Conservation (phyloP, 2,113 vertebrate species). For the Polypterus bichir region DNA sequence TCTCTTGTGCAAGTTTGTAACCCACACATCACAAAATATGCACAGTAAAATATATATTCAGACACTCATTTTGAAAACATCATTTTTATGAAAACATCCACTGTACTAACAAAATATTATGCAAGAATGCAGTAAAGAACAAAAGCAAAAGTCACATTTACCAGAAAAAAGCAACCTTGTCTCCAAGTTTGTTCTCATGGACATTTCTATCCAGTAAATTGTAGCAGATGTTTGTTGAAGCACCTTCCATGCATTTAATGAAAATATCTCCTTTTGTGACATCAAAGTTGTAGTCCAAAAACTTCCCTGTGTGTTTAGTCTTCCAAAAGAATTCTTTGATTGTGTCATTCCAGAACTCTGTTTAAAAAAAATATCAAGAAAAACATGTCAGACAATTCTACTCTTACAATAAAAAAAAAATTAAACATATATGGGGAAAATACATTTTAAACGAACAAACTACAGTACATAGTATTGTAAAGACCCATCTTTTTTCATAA, state of each 20-base stretch:
- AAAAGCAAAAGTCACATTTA: slow-evolving; percentile 30
- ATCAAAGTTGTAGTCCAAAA: slow-evolving; percentile 87
- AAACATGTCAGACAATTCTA: not conserved
- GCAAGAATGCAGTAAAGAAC: too few species aligned
- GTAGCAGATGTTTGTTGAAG: slow-evolving; percentile 93
- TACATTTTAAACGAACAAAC: not conserved
- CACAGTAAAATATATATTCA: too few species aligned
- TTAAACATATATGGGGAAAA: not conserved
- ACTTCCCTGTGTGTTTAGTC: slow-evolving; percentile 58
- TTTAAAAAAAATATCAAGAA: slow-evolving; percentile 8
- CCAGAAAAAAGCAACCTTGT: slow-evolving; percentile 92
- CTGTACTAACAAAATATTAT: too few species aligned
- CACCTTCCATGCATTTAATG: slow-evolving; percentile 88
- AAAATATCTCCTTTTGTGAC: slow-evolving; percentile 86
- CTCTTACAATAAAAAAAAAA: not conserved
- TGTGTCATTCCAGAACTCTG: slow-evolving; percentile 84
- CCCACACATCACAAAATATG: too few species aligned
- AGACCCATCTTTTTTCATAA: not conserved
- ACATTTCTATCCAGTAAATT: slow-evolving; percentile 86
- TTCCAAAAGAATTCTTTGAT: slow-evolving; percentile 93
- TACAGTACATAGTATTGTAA: not conserved
- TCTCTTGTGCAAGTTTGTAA: too few species aligned
- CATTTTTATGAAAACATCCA: too few species aligned
- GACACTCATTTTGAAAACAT: too few species aligned
- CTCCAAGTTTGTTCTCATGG: slow-evolving; percentile 72